These are phyloP conservation scores for Drosophila nigricruria DNA, from an alignment of 2,888 invertebrate genomes.

Conservation along the genomic window DNA sequence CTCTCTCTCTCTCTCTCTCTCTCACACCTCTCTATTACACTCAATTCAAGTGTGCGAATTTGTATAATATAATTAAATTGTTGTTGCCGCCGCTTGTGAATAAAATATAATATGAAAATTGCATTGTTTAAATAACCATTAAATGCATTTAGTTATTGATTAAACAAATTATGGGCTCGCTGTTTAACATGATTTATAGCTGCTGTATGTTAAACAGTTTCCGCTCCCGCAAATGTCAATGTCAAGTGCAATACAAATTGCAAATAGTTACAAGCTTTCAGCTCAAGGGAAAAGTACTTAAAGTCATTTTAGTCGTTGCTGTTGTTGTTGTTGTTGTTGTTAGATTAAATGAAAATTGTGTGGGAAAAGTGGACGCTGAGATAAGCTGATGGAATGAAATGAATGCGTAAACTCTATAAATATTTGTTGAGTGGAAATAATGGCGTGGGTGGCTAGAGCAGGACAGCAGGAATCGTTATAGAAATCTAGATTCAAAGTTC, in stretches of 20 bases:
- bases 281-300: slow-evolving; percentile 21
- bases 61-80: slow-evolving; percentile 15
- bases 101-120: slow-evolving; percentile 6
- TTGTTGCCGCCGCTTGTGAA: slow-evolving; percentile 13
- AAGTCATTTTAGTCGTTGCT: background rate
- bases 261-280: background rate
- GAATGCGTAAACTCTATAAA: background rate
- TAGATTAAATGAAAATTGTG: slow-evolving; percentile 6
- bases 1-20: background rate
- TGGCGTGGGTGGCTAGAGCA: too few species aligned
- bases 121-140: slow-evolving; percentile 57
- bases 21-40: background rate
- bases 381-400: background rate
- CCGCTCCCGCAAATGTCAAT: slow-evolving; percentile 51
- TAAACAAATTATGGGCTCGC: slow-evolving; percentile 41
- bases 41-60: slow-evolving; percentile 65
- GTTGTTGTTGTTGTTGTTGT: too few species aligned
- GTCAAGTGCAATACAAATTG: slow-evolving; percentile 11
- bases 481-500: background rate
- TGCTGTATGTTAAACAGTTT: slow-evolving; percentile 55
- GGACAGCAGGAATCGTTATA: too few species aligned
- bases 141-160: slow-evolving; percentile 58
- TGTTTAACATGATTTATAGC: slow-evolving; percentile 40
- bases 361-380: background rate
- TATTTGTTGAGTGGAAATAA: background rate